Percentiles rank a stretch among this genome's conserved stretches.
These are phyloP conservation scores for Coendou prehensilis DNA, from an alignment of 2,797 vertebrate species.

Conservation along the genomic window DNA sequence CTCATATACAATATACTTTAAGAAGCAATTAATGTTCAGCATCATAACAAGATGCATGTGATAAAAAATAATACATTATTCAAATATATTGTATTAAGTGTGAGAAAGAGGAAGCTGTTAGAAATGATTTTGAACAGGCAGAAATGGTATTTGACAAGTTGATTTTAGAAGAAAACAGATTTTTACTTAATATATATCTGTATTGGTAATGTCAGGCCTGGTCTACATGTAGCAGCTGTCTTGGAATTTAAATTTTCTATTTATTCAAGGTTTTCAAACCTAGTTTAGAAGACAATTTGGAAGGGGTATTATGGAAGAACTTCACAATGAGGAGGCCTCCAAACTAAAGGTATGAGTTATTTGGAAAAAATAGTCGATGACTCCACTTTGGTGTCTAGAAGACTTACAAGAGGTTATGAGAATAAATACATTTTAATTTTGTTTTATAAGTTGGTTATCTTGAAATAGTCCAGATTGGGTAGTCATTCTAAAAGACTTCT, in stretches of 20 bases:
- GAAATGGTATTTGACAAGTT: slow-evolving; percentile 4
- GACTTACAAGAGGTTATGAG: neutral
- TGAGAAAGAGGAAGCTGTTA: slow-evolving; percentile 32
- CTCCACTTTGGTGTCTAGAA: neutral
- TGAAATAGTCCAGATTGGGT: neutral
- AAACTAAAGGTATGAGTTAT: neutral
- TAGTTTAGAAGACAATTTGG: neutral
- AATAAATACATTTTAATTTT: neutral
- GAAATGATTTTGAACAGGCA: neutral
- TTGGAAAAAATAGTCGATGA: neutral
- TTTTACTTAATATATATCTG: slow-evolving; percentile 12
- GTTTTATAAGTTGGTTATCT: neutral
- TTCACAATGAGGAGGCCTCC: neutral
- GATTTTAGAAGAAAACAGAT: neutral
- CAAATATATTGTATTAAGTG: neutral
- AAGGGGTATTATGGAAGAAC: neutral
- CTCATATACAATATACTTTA: neutral
- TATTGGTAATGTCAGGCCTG: neutral
- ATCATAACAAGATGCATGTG: neutral
- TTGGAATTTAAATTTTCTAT: neutral
- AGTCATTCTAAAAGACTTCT: neutral
- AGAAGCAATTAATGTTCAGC: neutral
- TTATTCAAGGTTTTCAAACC: neutral
- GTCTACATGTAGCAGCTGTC: neutral
- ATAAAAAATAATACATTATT: slow-evolving; percentile 26